Percentiles rank a stretch among this genome's conserved stretches.
phyloP scores from a whole-genome alignment of 1,140 invertebrate species.

The Mercenaria mercenaria region DNA sequence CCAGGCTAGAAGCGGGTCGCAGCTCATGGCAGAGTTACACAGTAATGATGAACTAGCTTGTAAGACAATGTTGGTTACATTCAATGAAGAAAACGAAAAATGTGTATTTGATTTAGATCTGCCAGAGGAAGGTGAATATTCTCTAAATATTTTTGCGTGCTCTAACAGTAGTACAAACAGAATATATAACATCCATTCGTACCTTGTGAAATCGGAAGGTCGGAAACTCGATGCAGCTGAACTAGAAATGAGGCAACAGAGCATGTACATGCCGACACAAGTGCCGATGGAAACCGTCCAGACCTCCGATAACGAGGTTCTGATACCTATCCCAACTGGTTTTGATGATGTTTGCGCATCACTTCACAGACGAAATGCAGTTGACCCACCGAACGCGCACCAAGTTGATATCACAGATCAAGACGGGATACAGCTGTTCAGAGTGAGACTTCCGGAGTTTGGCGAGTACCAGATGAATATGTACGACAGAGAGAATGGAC shows the following conservation, averaged over 20 bases:
- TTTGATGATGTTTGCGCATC: conserved; percentile 75
- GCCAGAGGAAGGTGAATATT: conserved; percentile 81
- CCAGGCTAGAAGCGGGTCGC: conserved; percentile 74
- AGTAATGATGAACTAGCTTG: conserved; percentile 76
- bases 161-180: conserved; percentile 73
- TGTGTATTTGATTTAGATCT: conserved; percentile 81
- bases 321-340: conserved; percentile 77
- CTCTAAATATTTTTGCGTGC: conserved; percentile 81
- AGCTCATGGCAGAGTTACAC: conserved; percentile 81
- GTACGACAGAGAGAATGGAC: conserved; percentile 75
- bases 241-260: conserved; percentile 21
- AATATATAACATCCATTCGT: conserved; percentile 82
- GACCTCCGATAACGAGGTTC: conserved; percentile 78
- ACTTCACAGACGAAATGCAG: conserved; percentile 78
- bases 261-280: conserved; percentile 49
- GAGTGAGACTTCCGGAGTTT: conserved; percentile 77
- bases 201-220: conserved; percentile 80
- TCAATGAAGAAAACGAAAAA: conserved; percentile 72
- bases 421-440: conserved; percentile 76
- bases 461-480: conserved; percentile 83
- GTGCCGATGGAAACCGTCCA: conserved; percentile 79
- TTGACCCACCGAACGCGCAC: conserved; percentile 72
- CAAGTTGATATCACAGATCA: conserved; percentile 74
- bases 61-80: conserved; percentile 71
- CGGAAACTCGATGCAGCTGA: conserved; percentile 57